Conservation (phyloP, 2,888 invertebrate genomes). For the Cistogaster globosa region DNA sequence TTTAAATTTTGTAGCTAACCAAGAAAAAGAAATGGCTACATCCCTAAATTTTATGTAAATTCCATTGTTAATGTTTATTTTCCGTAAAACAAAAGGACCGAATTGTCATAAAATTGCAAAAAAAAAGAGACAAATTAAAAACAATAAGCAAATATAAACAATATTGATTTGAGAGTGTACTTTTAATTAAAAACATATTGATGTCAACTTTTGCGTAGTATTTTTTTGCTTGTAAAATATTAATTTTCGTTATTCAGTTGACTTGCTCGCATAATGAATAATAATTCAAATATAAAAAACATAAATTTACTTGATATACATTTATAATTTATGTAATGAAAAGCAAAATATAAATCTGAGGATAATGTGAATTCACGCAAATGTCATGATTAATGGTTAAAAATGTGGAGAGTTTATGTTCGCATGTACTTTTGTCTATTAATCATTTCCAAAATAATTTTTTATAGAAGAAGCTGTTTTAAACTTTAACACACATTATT, state of each 20-base stretch:
- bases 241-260: slow-evolving; percentile 1
- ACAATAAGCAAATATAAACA: background rate
- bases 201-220: background rate
- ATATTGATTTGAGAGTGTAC: background rate
- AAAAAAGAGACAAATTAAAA: background rate
- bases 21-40: too few species aligned
- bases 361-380: background rate
- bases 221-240: background rate
- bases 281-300: background rate
- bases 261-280: background rate
- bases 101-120: too few species aligned
- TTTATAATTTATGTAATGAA: background rate
- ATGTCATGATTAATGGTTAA: background rate
- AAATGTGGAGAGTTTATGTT: too few species aligned
- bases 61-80: too few species aligned
- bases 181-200: slow-evolving; percentile 32
- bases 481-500: too few species aligned
- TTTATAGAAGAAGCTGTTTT: too few species aligned
- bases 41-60: too few species aligned
- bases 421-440: too few species aligned
- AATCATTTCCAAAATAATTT: too few species aligned
- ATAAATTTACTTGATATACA: background rate
- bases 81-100: too few species aligned
- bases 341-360: background rate
- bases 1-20: too few species aligned